phyloP scores from a whole-genome alignment of 92 coral and sea anemone species.

The Desmophyllum pertusum region DNA sequence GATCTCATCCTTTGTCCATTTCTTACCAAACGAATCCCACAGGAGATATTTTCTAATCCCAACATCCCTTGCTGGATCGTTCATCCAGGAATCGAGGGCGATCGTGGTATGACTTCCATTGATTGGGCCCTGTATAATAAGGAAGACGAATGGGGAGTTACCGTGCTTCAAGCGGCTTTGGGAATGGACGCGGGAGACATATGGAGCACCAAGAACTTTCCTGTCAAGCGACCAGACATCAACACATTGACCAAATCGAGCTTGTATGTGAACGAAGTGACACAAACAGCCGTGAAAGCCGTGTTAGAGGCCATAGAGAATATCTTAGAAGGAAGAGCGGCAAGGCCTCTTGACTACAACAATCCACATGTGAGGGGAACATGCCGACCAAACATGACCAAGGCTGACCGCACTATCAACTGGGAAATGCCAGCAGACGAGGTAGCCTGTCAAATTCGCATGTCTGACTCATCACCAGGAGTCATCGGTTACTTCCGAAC shows the following conservation, averaged over 20 bases:
- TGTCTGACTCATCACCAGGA: conserved; percentile 87
- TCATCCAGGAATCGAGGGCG: conserved; percentile 90
- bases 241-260: conserved; percentile 87
- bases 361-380: conserved; percentile 60
- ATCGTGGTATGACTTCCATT: conserved; percentile 73
- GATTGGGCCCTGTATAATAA: conserved; percentile 79
- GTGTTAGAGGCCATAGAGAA: conserved; percentile 60
- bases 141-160: conserved; percentile 79
- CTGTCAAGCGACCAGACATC: conserved; percentile 61
- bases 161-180: conserved; percentile 66
- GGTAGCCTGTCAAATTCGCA: conserved; percentile 76
- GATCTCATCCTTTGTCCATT: conserved; percentile 80
- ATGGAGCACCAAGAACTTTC: conserved; percentile 73
- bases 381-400: conserved; percentile 60
- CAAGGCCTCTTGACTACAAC: conserved; percentile 68
- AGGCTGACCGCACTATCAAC: conserved; percentile 66
- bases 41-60: conserved; percentile 62
- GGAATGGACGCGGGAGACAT: conserved; percentile 86
- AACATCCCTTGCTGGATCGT: conserved; percentile 77
- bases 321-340: conserved; percentile 38
- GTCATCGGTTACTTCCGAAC: conserved; percentile 52
- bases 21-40: conserved; percentile 74
- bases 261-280: conserved; percentile 74
- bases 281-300: conserved; percentile 67
- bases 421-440: conserved; percentile 79